Evolutionary conservation across 2,113 vertebrate species (phyloP).

Genomic region (Takifugu bimaculatus): DNA sequence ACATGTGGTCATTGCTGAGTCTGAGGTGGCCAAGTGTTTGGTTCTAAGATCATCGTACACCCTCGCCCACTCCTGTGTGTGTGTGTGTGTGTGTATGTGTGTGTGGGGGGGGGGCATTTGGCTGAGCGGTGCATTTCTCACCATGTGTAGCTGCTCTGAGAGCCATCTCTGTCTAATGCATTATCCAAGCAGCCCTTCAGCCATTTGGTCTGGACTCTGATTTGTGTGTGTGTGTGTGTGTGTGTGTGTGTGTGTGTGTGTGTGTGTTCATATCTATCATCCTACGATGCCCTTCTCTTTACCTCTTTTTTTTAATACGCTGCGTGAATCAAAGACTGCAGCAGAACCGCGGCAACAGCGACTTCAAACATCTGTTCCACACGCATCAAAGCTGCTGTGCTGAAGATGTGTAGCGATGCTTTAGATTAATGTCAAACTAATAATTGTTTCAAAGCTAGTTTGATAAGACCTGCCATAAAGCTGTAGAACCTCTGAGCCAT

Average conservation of each 20-base stretch:
- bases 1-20: no score
- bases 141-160: constrained; percentile 64
- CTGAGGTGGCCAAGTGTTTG: no score
- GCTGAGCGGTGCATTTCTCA: constrained; percentile 54
- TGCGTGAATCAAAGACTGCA: constrained; percentile 53
- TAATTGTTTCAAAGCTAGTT: no score
- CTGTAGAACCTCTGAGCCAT: no score
- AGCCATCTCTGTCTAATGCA: constrained; percentile 73
- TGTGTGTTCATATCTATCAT: constrained; percentile 40
- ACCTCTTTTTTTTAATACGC: constrained; percentile 46
- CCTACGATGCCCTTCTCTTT: constrained; percentile 35
- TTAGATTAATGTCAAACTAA: no score
- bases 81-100: constrained; percentile 14
- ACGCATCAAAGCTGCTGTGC: no score
- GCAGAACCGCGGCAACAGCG: constrained; percentile 8
- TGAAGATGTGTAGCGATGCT: no score
- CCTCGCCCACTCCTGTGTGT: neutral
- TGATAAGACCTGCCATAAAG: no score
- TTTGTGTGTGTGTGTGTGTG: constrained; percentile 24
- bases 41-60: no score
- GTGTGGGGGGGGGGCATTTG: constrained; percentile 57
- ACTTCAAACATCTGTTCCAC: no score
- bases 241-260: constrained; percentile 6
- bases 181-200: constrained; percentile 74
- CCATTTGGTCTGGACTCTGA: constrained; percentile 69